Evolutionary conservation across 2,113 vertebrate species (phyloP), one percentile per base, ranked within the genome.

Genomic region (Saccopteryx leptura): DNA sequence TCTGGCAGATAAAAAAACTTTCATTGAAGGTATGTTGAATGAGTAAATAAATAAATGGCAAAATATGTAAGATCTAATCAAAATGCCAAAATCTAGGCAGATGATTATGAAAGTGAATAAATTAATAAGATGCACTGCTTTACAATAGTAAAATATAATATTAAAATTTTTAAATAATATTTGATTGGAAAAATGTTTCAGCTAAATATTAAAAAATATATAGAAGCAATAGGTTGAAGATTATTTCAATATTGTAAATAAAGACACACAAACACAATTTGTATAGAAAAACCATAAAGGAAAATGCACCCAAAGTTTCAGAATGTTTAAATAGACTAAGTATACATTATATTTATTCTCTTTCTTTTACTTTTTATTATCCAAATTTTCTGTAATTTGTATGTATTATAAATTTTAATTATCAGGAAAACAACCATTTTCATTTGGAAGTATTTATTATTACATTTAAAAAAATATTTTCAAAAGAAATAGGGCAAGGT

Each of bases 181-280:
- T 82, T 48, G 17, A 14, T 82, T 28, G 23, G 56, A 18, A 12
- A 82, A 82, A 82, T 60, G 74, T 1, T 72, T 50, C 15, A 10
- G 54, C 26, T 26, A 72, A 14, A 26, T 19, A n/a, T 18, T 46
- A n/a, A 75, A 68, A 31, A 28, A 2, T 31, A 28, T 39, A n/a
- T 21, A n/a, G n/a, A 61, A 50, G 3, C 9, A 68, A 17, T 39
- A 58, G 39, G 17, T 11, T 61, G 56, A 72, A n/a, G 54, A 50
- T 90, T 56, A 68, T 48, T 33, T 81, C 65, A 91, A 13, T 18
- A 18, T 91, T 91, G 65, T 50, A 60, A 81, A 89, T 78, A 60
- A 71, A 24, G 24, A 39, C 60, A 39, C 13, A n/a, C n/a, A n/a
- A n/a, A n/a, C 72, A 60, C 19, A 66, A 66, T n/a, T 75, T 78